phyloP scores from a whole-genome alignment of 2,888 invertebrate species.

The Dendrolimus pini region DNA sequence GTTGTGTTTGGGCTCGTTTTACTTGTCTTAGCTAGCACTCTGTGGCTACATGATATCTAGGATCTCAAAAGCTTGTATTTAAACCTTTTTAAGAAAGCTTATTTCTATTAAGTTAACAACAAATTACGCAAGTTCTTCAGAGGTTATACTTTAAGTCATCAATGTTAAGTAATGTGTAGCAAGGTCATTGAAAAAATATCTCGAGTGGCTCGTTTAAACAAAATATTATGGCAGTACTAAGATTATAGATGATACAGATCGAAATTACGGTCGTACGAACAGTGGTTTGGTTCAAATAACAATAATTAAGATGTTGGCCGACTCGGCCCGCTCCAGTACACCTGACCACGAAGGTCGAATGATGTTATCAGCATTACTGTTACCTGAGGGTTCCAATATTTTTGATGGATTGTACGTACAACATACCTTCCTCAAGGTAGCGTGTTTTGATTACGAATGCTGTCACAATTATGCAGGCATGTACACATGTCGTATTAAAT shows the following conservation, averaged over 20 bases:
- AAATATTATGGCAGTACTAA: slow-evolving; percentile 42
- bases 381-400: background rate
- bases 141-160: slow-evolving; percentile 23
- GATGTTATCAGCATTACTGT: background rate
- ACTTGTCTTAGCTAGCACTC: too few species aligned
- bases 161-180: slow-evolving; percentile 36
- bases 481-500: too few species aligned
- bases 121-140: slow-evolving; percentile 32
- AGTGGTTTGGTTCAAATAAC: slow-evolving; percentile 46
- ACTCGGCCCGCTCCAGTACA: slow-evolving; percentile 5
- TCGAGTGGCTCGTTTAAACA: slow-evolving; percentile 45
- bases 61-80: too few species aligned
- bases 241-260: slow-evolving; percentile 46
- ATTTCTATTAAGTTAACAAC: background rate
- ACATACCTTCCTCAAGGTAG: background rate
- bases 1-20: too few species aligned
- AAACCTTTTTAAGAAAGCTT: too few species aligned
- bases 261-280: slow-evolving; percentile 43
- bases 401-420: background rate
- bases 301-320: slow-evolving; percentile 49
- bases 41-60: too few species aligned
- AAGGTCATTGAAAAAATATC: slow-evolving; percentile 41
- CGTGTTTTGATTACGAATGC: too few species aligned
- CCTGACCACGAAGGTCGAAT: slow-evolving; percentile 20
- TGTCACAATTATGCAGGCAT: too few species aligned